Evolutionary conservation across 2,888 invertebrate genomes (phyloP).

Genomic region (Suillia variegata): DNA sequence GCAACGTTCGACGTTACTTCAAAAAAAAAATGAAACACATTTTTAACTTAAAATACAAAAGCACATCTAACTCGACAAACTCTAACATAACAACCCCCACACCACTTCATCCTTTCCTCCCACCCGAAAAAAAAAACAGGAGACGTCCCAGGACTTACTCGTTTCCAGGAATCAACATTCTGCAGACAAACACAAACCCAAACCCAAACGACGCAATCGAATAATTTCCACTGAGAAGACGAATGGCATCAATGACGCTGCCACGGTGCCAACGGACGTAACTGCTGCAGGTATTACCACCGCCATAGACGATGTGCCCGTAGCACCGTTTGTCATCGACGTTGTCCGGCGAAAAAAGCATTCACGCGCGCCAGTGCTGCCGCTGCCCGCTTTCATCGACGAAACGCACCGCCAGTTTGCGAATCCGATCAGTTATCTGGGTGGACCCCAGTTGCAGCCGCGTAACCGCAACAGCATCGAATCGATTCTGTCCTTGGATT

Average conservation of each 20-base stretch:
- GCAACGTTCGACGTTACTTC: too few species aligned
- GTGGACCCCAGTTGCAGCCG: constrained; percentile 66
- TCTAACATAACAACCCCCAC: constrained; percentile 30
- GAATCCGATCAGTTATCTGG: constrained; percentile 74
- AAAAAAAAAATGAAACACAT: neutral
- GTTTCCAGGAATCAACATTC: constrained; percentile 7
- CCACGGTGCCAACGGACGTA: too few species aligned
- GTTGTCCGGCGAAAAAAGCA: too few species aligned
- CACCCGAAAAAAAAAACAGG: too few species aligned
- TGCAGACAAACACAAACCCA: constrained; percentile 5
- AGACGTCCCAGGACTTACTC: constrained; percentile 5
- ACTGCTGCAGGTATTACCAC: too few species aligned
- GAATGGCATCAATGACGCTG: neutral
- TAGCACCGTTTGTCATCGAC: constrained; percentile 42
- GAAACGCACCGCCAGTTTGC: constrained; percentile 63
- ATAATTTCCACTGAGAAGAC: too few species aligned
- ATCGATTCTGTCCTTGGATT: constrained; percentile 73
- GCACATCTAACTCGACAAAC: constrained; percentile 31
- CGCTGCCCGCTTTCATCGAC: constrained; percentile 65
- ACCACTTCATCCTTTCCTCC: too few species aligned
- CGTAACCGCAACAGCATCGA: constrained; percentile 68
- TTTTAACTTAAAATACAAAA: constrained; percentile 5
- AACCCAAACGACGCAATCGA: neutral
- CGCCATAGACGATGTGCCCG: constrained; percentile 36
- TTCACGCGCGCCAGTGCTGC: constrained; percentile 47